A percentile compares a stretch with the other conserved stretches of the same genome.
Conservation (phyloP, 2,113 vertebrate species). For the Tretioscincus oriximinensis region DNA sequence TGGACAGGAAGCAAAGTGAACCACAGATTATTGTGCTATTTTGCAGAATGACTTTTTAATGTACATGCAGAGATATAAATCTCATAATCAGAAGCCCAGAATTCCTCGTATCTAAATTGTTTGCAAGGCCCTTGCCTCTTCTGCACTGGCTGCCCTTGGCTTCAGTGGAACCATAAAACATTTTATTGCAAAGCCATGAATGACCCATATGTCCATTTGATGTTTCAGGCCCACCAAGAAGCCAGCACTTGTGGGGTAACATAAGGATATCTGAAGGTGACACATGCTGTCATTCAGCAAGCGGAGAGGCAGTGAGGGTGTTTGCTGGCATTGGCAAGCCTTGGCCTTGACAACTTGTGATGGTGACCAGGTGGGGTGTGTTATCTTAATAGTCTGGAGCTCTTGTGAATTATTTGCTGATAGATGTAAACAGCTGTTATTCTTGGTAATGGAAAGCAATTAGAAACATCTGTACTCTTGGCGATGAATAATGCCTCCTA, state of each 20-base stretch:
- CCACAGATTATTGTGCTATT: not conserved
- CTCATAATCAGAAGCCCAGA: slow-evolving; percentile 29
- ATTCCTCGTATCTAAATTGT: slow-evolving; percentile 48
- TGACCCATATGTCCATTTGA: slow-evolving; percentile 79
- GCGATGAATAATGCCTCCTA: slow-evolving; percentile 91
- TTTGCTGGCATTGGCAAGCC: slow-evolving; percentile 76
- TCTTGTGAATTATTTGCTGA: slow-evolving; percentile 99
- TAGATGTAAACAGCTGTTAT: slow-evolving; percentile 99
- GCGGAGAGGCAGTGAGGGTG: slow-evolving; percentile 77
- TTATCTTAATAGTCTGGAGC: slow-evolving; percentile 98
- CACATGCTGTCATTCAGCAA: slow-evolving; percentile 77
- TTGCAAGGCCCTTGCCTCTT: slow-evolving; percentile 56
- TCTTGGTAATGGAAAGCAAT: slow-evolving; percentile 99
- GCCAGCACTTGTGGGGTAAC: slow-evolving; percentile 73
- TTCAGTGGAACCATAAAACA: slow-evolving; percentile 69
- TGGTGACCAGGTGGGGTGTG: slow-evolving; percentile 98
- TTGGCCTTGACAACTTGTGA: slow-evolving; percentile 88
- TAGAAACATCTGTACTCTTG: slow-evolving; percentile 99
- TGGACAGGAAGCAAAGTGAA: not conserved
- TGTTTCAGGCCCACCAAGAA: slow-evolving; percentile 78
- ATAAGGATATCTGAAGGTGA: slow-evolving; percentile 92
- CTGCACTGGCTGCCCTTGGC: slow-evolving; percentile 69
- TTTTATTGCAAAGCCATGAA: slow-evolving; percentile 78
- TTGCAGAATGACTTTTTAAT: not conserved
- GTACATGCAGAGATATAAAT: not conserved